phyloP scores from a whole-genome alignment of 2,113 vertebrate species.

The Serilophus lunatus region DNA sequence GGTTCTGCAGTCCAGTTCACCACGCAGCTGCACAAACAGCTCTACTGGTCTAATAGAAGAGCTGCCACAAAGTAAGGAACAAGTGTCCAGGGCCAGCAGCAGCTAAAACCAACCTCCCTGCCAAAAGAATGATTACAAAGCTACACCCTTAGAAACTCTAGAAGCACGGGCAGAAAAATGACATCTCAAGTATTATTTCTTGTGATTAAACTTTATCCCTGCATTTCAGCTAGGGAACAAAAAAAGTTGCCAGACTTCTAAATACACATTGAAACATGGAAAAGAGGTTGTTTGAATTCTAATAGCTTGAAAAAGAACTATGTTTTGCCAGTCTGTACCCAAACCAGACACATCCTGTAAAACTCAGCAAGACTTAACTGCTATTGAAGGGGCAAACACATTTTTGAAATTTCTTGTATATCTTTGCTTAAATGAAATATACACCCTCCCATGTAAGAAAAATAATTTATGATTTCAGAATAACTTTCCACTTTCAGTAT shows the following conservation, averaged over 20 bases:
- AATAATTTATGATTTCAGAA: background rate
- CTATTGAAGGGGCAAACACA: background rate
- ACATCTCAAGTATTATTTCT: background rate
- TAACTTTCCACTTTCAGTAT: background rate
- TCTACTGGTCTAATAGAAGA: background rate
- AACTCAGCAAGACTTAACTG: background rate
- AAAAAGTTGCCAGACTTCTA: background rate
- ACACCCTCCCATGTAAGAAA: background rate
- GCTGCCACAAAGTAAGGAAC: background rate
- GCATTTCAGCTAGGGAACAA: background rate
- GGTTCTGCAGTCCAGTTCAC: background rate
- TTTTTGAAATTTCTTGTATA: background rate
- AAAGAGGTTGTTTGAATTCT: background rate
- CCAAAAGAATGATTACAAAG: background rate
- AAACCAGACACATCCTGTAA: background rate
- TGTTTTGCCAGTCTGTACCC: background rate
- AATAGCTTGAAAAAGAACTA: background rate
- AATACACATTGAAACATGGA: background rate
- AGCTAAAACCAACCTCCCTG: background rate
- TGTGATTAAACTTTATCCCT: background rate
- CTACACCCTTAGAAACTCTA: background rate
- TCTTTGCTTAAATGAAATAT: background rate
- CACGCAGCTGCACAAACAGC: conserved; percentile 15
- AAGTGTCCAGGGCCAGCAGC: background rate
- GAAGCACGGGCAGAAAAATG: background rate